Evolutionary conservation across 2,797 vertebrate species (phyloP).

Genomic region (Sebastolobus altivelis): DNA sequence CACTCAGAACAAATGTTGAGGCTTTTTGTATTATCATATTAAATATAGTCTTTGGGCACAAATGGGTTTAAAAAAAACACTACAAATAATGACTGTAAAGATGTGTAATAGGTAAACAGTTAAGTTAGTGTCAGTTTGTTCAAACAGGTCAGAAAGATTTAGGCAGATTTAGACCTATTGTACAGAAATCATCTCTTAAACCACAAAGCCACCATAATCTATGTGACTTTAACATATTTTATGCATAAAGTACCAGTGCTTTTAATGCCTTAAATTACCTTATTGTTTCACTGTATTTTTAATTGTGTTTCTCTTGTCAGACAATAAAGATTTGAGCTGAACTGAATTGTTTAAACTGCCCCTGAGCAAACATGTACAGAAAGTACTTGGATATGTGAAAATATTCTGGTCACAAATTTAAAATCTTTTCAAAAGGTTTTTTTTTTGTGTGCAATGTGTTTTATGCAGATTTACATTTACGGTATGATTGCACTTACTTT

Average conservation of each 20-base stretch:
- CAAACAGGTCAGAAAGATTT: not conserved
- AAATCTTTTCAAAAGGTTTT: not conserved
- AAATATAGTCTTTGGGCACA: no score
- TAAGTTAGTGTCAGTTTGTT: not conserved
- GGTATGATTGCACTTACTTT: not conserved
- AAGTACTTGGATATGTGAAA: not conserved
- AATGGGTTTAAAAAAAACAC: not conserved
- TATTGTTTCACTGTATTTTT: not conserved
- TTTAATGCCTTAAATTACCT: not conserved
- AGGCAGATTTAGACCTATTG: not conserved
- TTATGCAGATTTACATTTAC: not conserved
- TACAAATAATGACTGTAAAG: not conserved
- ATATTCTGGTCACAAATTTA: not conserved
- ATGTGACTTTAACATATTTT: not conserved
- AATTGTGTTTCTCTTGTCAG: not conserved
- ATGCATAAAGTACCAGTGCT: not conserved
- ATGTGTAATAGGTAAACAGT: not conserved
- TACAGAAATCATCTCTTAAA: not conserved
- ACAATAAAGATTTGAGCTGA: conserved; percentile 1
- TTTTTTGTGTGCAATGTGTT: not conserved
- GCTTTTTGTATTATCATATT: no score
- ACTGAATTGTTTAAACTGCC: not conserved
- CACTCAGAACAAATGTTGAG: no score
- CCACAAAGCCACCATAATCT: not conserved
- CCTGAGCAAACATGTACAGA: not conserved